Conservation (phyloP, 2,888 invertebrate genomes). For the Hedychridium roseum region DNA sequence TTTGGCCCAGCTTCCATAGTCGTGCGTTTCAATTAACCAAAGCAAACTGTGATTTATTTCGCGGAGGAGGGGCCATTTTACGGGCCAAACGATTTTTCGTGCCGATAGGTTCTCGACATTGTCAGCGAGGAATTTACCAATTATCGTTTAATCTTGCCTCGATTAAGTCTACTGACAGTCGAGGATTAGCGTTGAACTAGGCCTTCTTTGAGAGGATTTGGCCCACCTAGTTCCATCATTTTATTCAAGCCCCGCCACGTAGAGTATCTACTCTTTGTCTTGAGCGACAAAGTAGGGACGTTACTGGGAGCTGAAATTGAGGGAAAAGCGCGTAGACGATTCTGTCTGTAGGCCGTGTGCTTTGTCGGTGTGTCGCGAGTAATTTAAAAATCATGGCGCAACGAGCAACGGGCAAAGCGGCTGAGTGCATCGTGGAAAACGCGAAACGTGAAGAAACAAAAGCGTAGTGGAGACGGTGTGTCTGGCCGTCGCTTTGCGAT, state of each 20-base stretch:
- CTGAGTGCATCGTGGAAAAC: constrained; percentile 6
- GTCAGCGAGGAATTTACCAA: constrained; percentile 30
- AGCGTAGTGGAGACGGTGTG: no score
- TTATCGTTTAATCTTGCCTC: constrained; percentile 45
- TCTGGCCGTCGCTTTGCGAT: constrained; percentile 26
- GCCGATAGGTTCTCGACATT: constrained; percentile 3
- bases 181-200: constrained; percentile 51
- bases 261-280: no score
- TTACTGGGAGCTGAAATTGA: no score
- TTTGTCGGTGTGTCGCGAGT: constrained; percentile 12
- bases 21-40: constrained; percentile 36
- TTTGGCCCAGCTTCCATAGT: constrained; percentile 14
- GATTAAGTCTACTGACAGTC: constrained; percentile 47
- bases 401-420: no score
- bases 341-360: no score
- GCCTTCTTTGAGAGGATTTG: no score
- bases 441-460: not conserved
- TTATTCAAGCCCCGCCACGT: no score
- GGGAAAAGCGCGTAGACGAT: no score
- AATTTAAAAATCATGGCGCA: constrained; percentile 21
- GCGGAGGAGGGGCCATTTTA: not conserved
- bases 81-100: constrained; percentile 7
- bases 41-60: constrained; percentile 35
- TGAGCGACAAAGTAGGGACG: no score
- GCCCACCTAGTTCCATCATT: no score